phyloP scores from a whole-genome alignment of 2,888 invertebrate species.

The Brachycybe producta region DNA sequence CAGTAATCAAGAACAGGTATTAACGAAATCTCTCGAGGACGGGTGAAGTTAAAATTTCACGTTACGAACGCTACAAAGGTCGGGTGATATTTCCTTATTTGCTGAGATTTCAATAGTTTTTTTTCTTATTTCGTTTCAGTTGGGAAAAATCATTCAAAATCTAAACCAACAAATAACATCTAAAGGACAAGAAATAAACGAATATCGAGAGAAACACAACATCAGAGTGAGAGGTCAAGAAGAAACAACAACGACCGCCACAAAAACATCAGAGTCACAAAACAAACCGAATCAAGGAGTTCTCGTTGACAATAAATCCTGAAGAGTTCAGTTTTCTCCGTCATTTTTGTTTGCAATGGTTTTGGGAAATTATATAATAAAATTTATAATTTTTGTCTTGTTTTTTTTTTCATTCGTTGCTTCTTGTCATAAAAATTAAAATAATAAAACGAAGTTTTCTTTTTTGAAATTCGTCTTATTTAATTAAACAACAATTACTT shows the following conservation, averaged over 20 bases:
- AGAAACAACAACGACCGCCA: slow-evolving; percentile 14
- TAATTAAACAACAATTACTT: too few relatives aligned
- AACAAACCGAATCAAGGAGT: slow-evolving; percentile 19
- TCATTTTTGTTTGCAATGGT: neutral
- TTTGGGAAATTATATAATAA: too few relatives aligned
- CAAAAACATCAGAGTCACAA: slow-evolving; percentile 17
- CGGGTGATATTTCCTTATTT: neutral
- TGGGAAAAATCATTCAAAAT: slow-evolving; percentile 61
- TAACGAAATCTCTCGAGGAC: too few relatives aligned
- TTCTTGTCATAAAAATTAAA: too few relatives aligned
- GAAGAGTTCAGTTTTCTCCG: neutral
- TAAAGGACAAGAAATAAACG: slow-evolving; percentile 81
- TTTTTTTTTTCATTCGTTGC: neutral
- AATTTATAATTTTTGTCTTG: neutral
- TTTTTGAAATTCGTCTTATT: too few relatives aligned
- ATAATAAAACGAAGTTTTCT: too few relatives aligned
- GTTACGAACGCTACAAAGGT: too few relatives aligned
- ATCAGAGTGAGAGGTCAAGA: slow-evolving; percentile 63
- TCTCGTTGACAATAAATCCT: slow-evolving; percentile 19
- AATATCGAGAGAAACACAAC: slow-evolving; percentile 79
- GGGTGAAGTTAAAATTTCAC: too few relatives aligned
- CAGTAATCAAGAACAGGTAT: slow-evolving; percentile 59
- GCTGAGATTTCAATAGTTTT: too few relatives aligned
- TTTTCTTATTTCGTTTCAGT: slow-evolving; percentile 38
- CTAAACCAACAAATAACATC: slow-evolving; percentile 66